These are phyloP conservation scores for Bufo gargarizans DNA, from an alignment of 2,113 vertebrate species.

Conservation along the genomic window DNA sequence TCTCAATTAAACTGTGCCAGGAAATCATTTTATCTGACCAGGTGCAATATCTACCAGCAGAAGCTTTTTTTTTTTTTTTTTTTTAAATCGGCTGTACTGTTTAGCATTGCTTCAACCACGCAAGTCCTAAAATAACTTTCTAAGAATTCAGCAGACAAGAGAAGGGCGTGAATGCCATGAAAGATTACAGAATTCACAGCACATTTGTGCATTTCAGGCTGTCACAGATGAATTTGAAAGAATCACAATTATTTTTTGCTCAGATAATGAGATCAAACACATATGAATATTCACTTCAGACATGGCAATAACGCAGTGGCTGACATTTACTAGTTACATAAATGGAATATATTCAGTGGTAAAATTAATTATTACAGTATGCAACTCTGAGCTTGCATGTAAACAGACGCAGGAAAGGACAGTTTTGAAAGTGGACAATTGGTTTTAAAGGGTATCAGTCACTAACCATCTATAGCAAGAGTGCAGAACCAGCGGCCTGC, in stretches of 20 bases:
- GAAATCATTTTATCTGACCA: background rate
- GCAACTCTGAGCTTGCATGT: background rate
- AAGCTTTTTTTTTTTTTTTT: background rate
- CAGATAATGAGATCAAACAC: background rate
- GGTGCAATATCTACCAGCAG: background rate
- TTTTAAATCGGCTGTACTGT: background rate
- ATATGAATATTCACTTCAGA: background rate
- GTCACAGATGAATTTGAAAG: background rate
- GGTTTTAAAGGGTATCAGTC: too few relatives aligned
- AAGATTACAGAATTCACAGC: slow-evolving; percentile 22
- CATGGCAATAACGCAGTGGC: background rate
- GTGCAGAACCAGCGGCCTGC: too few relatives aligned
- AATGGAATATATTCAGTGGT: background rate
- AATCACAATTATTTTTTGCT: background rate
- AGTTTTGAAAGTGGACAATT: too few relatives aligned
- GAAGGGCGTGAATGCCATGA: slow-evolving; percentile 38
- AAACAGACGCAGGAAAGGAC: too few relatives aligned
- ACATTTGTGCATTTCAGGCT: background rate
- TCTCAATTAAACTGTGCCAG: background rate
- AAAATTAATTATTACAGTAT: background rate
- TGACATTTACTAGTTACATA: background rate
- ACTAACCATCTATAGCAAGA: too few relatives aligned
- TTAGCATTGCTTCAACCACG: background rate
- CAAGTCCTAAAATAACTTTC: slow-evolving; percentile 31
- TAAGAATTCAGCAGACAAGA: slow-evolving; percentile 42